Percentiles rank a stretch among this genome's conserved stretches.
Evolutionary conservation across 2,888 invertebrate genomes (phyloP).

Genomic region (Pocota personata): DNA sequence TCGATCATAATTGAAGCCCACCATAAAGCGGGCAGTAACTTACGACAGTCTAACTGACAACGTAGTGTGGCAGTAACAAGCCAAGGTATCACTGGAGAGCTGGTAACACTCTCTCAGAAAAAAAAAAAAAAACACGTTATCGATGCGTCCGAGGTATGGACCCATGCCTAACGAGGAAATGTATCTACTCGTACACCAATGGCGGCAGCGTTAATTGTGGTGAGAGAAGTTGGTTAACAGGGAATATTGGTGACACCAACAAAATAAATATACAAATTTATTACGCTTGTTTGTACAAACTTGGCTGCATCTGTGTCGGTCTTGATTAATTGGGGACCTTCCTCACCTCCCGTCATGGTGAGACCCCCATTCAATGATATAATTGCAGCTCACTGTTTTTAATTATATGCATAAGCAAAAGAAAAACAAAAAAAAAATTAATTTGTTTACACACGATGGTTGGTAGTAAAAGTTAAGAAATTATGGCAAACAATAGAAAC

Average conservation of each 20-base stretch:
- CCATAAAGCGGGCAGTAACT: slow-evolving; percentile 14
- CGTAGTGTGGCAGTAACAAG: slow-evolving; percentile 11
- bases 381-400: slow-evolving; percentile 36
- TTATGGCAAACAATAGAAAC: slow-evolving; percentile 14
- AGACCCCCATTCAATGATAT: slow-evolving; percentile 35
- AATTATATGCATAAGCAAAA: slow-evolving; percentile 14
- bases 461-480: neutral
- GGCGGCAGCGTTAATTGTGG: neutral
- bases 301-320: slow-evolving; percentile 4
- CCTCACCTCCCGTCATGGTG: neutral
- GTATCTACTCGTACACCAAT: neutral
- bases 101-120: slow-evolving; percentile 15
- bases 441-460: slow-evolving; percentile 34
- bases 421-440: slow-evolving; percentile 6
- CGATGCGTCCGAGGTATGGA: neutral
- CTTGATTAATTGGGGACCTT: slow-evolving; percentile 42
- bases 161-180: slow-evolving; percentile 11
- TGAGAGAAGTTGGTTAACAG: slow-evolving; percentile 2
- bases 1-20: slow-evolving; percentile 13
- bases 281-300: slow-evolving; percentile 1
- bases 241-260: slow-evolving; percentile 34
- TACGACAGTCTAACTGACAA: slow-evolving; percentile 18
- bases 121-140: slow-evolving; percentile 13
- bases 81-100: neutral
- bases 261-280: slow-evolving; percentile 15